Conservation (phyloP, 2,113 vertebrate genomes). For the Chauna torquata region DNA sequence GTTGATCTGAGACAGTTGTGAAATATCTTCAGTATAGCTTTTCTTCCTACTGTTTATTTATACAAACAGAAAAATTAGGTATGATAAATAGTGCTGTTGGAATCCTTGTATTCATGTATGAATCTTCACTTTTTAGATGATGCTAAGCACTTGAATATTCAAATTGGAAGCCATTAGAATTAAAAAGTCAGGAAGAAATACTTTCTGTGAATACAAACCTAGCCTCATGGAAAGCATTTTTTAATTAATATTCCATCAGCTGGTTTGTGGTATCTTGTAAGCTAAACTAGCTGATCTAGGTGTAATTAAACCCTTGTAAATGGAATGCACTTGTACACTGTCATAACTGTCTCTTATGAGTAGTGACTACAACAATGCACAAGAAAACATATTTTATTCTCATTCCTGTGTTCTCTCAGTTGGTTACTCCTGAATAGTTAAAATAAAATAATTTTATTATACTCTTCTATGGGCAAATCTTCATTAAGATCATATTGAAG, state of each 20-base stretch:
- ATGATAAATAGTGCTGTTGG: neutral
- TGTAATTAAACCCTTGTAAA: conserved; percentile 60
- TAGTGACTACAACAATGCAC: neutral
- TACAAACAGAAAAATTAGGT: neutral
- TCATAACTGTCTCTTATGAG: neutral
- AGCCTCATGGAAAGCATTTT: conserved; percentile 42
- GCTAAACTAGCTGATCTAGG: conserved; percentile 32
- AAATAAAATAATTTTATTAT: conserved; percentile 15
- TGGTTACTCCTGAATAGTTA: neutral
- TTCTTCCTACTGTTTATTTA: neutral
- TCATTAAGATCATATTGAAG: neutral
- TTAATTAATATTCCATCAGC: conserved; percentile 62
- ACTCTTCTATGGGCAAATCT: neutral
- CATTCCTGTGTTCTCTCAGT: neutral
- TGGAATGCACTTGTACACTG: neutral
- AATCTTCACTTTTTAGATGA: neutral
- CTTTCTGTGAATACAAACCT: conserved; percentile 20
- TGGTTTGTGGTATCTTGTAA: conserved; percentile 10
- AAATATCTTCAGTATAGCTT: neutral
- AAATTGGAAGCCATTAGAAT: neutral
- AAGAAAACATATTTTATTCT: neutral
- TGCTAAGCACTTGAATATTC: conserved; percentile 8
- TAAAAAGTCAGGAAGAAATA: conserved; percentile 9
- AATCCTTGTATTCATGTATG: neutral
- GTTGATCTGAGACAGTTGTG: neutral